Evolutionary conservation across 1,140 invertebrate genomes (phyloP).

Genomic region (Listronotus bonariensis): DNA sequence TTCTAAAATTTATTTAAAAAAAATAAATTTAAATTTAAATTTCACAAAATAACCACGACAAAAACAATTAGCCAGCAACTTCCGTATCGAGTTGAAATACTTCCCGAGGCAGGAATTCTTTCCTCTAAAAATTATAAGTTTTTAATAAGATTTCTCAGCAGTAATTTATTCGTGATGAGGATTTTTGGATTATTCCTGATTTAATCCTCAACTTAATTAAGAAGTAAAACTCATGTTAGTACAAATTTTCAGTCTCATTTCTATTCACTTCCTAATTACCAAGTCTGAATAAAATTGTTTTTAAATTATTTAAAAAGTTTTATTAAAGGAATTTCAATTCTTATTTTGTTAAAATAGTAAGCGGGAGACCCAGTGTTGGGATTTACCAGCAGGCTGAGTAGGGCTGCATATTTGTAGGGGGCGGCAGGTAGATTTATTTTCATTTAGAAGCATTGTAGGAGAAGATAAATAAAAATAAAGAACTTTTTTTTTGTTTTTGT

Average conservation of each 20-base stretch:
- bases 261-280: constrained; percentile 45
- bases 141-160: constrained; percentile 35
- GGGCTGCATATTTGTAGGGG: no score
- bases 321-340: neutral
- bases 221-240: constrained; percentile 41
- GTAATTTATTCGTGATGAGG: constrained; percentile 45
- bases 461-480: no score
- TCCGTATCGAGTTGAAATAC: constrained; percentile 29
- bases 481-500: no score
- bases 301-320: constrained; percentile 44
- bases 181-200: constrained; percentile 49
- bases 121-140: constrained; percentile 31
- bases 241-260: constrained; percentile 47
- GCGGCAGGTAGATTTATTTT: no score
- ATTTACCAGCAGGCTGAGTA: no score
- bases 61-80: constrained; percentile 26
- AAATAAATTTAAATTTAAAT: constrained; percentile 9
- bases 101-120: constrained; percentile 25
- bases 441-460: no score
- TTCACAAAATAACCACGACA: constrained; percentile 24
- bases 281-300: constrained; percentile 47
- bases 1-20: no score
- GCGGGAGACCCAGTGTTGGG: no score
- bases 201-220: constrained; percentile 48
- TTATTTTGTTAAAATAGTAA: no score